A percentile compares a stretch with the other conserved stretches of the same genome.
phyloP scores from a whole-genome alignment of 2,113 vertebrate species.

The Acanthisitta chloris region DNA sequence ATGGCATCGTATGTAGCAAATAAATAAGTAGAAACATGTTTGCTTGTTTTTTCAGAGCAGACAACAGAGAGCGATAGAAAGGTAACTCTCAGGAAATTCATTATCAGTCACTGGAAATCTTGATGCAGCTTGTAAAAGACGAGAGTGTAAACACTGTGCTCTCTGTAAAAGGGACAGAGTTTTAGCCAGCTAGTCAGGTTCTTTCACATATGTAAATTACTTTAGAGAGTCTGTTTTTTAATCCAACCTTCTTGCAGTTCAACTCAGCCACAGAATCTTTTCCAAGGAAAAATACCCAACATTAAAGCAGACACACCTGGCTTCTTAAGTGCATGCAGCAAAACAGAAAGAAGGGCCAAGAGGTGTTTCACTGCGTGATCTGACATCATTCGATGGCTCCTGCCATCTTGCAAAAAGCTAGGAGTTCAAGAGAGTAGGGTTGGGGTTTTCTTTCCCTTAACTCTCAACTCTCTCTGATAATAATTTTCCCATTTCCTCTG shows the following conservation, averaged over 20 bases:
- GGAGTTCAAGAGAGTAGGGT: background rate
- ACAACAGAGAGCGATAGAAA: background rate
- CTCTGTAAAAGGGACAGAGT: background rate
- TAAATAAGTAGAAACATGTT: background rate
- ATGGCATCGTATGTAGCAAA: background rate
- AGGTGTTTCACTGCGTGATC: background rate
- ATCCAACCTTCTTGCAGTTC: background rate
- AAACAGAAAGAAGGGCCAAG: background rate
- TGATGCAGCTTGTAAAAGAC: background rate
- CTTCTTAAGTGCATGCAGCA: background rate
- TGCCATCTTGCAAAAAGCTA: background rate
- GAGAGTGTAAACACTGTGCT: background rate
- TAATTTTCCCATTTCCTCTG: background rate
- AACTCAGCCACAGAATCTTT: background rate
- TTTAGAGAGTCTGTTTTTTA: background rate
- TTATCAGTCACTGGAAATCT: background rate
- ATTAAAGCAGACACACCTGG: background rate
- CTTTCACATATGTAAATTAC: background rate
- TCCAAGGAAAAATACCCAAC: background rate
- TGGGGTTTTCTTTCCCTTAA: background rate
- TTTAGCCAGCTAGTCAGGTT: background rate
- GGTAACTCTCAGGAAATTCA: background rate
- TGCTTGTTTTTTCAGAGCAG: background rate
- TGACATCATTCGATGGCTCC: background rate
- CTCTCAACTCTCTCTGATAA: background rate